phyloP scores from a whole-genome alignment of 2,113 vertebrate genomes.

The Perca fluviatilis region DNA sequence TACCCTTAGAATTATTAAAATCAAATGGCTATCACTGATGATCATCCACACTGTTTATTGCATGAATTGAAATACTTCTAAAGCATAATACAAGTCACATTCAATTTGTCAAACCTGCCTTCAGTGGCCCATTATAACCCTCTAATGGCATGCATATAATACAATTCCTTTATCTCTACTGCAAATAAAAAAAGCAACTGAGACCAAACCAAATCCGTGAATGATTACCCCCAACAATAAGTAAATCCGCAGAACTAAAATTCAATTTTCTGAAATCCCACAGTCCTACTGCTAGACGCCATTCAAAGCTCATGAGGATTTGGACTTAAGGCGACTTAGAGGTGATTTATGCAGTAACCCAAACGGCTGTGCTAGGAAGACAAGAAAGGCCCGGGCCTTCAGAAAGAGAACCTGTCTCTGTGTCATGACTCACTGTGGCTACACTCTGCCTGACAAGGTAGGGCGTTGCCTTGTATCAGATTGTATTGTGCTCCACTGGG shows the following conservation, averaged over 20 bases:
- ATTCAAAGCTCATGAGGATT: conserved; percentile 82
- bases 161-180: conserved; percentile 69
- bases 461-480: conserved; percentile 53
- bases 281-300: conserved; percentile 76
- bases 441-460: conserved; percentile 55
- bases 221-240: conserved; percentile 81
- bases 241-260: conserved; percentile 81
- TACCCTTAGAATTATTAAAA: conserved; percentile 45
- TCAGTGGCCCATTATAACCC: conserved; percentile 65
- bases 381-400: conserved; percentile 55
- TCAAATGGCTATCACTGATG: conserved; percentile 18
- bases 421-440: conserved; percentile 68
- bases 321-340: conserved; percentile 82
- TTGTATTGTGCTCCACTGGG: conserved; percentile 57
- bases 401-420: conserved; percentile 56
- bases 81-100: conserved; percentile 58
- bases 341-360: conserved; percentile 80
- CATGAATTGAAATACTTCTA: conserved; percentile 39
- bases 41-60: conserved; percentile 45
- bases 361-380: conserved; percentile 64
- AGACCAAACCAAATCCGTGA: conserved; percentile 76
- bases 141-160: conserved; percentile 66
- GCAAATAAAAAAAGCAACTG: conserved; percentile 75
- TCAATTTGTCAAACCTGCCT: conserved; percentile 66
- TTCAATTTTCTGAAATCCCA: conserved; percentile 81